These are phyloP conservation scores for Zonitis immaculata DNA, from an alignment of 2,888 invertebrate species.

Conservation along the genomic window DNA sequence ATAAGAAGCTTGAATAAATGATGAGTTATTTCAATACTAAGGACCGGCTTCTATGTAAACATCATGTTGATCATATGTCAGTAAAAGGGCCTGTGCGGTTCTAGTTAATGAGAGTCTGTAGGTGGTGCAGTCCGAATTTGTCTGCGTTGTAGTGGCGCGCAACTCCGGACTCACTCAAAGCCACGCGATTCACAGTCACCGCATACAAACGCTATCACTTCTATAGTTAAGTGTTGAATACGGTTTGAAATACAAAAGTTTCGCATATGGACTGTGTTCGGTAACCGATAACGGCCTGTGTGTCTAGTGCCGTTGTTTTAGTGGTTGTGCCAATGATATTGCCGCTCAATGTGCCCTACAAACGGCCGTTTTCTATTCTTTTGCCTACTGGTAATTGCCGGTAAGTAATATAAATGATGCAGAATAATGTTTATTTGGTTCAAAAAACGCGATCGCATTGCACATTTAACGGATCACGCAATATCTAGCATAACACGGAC, in stretches of 20 bases:
- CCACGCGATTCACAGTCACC: conserved; percentile 41
- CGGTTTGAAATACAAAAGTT: conserved; percentile 10
- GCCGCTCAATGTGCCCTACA: conserved; percentile 37
- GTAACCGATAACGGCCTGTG: conserved; percentile 17
- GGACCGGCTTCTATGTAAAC: conserved; percentile 31
- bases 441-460: conserved; percentile 14
- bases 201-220: conserved; percentile 41
- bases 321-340: conserved; percentile 34
- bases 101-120: conserved; percentile 33
- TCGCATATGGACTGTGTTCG: conserved; percentile 16
- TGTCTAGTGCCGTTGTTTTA: conserved; percentile 22
- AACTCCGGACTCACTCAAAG: conserved; percentile 26
- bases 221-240: conserved; percentile 28
- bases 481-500: conserved; percentile 16
- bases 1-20: conserved; percentile 28
- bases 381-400: conserved; percentile 36
- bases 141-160: conserved; percentile 30
- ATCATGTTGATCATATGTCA: conserved; percentile 37
- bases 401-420: conserved; percentile 30
- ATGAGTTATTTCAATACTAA: conserved; percentile 16
- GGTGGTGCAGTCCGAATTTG: conserved; percentile 17
- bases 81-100: conserved; percentile 29
- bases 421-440: neutral
- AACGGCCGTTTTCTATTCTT: conserved; percentile 33
- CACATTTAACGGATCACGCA: conserved; percentile 28